phyloP scores from a whole-genome alignment of 2,797 vertebrate genomes.

The Pangasius larnaudii region DNA sequence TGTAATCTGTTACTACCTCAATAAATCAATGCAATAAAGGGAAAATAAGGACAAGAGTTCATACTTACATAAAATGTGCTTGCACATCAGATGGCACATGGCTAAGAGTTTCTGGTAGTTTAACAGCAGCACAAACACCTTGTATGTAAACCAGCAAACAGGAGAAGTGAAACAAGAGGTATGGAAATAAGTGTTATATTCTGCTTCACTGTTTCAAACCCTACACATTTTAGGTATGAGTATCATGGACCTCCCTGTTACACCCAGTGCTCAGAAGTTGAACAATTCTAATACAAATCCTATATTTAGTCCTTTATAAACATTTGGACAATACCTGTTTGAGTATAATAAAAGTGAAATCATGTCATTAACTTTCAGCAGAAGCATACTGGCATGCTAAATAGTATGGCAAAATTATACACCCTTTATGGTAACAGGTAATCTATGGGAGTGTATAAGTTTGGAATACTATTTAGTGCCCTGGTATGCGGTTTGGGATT shows the following conservation, averaged over 20 bases:
- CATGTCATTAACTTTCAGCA: not conserved
- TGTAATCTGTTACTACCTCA: not conserved
- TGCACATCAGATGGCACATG: conserved; percentile 11
- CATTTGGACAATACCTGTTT: not conserved
- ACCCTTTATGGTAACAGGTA: not conserved
- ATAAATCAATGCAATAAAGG: not conserved
- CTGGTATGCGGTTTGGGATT: not conserved
- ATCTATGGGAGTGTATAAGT: not conserved
- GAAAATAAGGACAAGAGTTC: not conserved
- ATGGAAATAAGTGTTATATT: conserved; percentile 23
- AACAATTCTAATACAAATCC: no score
- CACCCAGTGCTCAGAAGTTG: not conserved
- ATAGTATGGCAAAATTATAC: not conserved
- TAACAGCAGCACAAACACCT: not conserved
- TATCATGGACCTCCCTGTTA: not conserved
- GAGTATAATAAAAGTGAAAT: not conserved
- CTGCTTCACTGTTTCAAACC: conserved; percentile 5
- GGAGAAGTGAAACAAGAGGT: conserved; percentile 34
- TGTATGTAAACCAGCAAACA: conserved; percentile 8
- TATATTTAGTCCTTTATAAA: not conserved
- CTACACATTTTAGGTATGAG: not conserved
- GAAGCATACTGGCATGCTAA: not conserved
- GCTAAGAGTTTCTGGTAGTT: not conserved
- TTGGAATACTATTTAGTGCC: not conserved
- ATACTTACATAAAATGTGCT: conserved; percentile 37